Base-by-base conservation (phyloP, 2,888 invertebrate species). In the Tetranychus truncatus region DNA sequence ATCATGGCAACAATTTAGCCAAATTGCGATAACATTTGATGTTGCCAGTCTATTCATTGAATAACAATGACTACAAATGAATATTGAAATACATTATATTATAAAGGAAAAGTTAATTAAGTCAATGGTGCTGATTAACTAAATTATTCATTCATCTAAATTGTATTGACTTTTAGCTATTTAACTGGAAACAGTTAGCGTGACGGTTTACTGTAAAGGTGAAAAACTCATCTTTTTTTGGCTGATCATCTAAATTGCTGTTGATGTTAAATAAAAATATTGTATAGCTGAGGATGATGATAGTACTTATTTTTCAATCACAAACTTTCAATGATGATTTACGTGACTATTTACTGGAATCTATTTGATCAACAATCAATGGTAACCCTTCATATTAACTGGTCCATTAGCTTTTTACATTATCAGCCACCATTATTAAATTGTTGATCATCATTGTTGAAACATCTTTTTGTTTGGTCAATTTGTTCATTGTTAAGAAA, bases 311-410 rank as follows among this genome's bases (percentile, higher is more conserved):
- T 55, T 15, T 55, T 15, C 15, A 15, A 55, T 55, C 15, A 55
- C 5, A 15, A 15, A 15, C 55, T 15, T 55, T 55, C 34, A 34
- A 55, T 55, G 11, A 55, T 55, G 11, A 55, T 55, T 55, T 55
- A 55, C 55, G 55, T 55, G 55, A 55, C 55, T 55, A 15, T 15
- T 46, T 46, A 11, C 8, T 55, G 5, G 11, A 15, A 15, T 15
- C 15, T 9, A 55, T 55, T 55, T 55, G 34, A 3, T 0, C 15
- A 55, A 55, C 55, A 55, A 55, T 55, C 55, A 55, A 55, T 55
- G 55, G 55, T 55, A 55, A 55, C 55, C 55, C 55, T 55, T 55
- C 55, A 55, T 55, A 55, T 55, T 55, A 55, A 55, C 55, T 55
- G 55, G 55, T 55, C 55, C 55, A 55, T 55, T 55, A 55, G 15